A percentile compares a stretch with the other conserved stretches of the same genome.
phyloP scores from a whole-genome alignment of 2,113 vertebrate species.

The Bujurquina vittata region DNA sequence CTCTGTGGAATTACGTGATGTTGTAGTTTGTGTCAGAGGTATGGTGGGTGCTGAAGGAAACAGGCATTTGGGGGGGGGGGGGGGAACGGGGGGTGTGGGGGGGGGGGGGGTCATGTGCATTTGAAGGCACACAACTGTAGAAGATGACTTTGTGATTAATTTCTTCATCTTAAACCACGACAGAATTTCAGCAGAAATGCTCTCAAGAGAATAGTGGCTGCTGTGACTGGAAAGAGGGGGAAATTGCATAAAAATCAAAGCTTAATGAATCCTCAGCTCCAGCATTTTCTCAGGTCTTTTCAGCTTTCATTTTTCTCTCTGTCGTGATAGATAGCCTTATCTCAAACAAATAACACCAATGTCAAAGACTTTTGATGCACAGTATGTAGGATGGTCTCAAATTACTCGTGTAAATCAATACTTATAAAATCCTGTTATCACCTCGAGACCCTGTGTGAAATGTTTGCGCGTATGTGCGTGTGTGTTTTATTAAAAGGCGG shows the following conservation, averaged over 20 bases:
- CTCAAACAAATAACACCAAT: conserved; percentile 48
- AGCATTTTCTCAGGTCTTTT: conserved; percentile 2
- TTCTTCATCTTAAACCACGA: conserved; percentile 11
- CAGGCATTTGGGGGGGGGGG: too few species aligned
- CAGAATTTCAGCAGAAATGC: conserved; percentile 13
- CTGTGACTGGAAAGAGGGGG: background rate
- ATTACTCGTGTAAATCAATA: conserved; percentile 72
- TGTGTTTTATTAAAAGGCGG: conserved; percentile 56
- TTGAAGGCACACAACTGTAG: background rate
- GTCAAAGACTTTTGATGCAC: conserved; percentile 61
- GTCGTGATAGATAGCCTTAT: conserved; percentile 61
- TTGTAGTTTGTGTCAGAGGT: conserved; percentile 43
- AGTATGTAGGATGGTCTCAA: conserved; percentile 52
- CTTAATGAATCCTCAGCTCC: conserved; percentile 15
- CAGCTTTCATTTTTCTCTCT: conserved; percentile 5
- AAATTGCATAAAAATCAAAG: conserved; percentile 29
- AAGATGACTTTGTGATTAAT: conserved; percentile 35
- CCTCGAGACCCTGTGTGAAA: conserved; percentile 58
- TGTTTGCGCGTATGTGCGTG: conserved; percentile 29
- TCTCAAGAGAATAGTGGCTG: conserved; percentile 9
- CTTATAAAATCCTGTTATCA: conserved; percentile 70
- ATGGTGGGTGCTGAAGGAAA: background rate
- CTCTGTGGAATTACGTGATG: conserved; percentile 48
- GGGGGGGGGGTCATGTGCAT: background rate
- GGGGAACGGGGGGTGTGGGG: too few species aligned